Evolutionary conservation across 2,113 vertebrate species (phyloP).

Genomic region (Indicator maculatus): DNA sequence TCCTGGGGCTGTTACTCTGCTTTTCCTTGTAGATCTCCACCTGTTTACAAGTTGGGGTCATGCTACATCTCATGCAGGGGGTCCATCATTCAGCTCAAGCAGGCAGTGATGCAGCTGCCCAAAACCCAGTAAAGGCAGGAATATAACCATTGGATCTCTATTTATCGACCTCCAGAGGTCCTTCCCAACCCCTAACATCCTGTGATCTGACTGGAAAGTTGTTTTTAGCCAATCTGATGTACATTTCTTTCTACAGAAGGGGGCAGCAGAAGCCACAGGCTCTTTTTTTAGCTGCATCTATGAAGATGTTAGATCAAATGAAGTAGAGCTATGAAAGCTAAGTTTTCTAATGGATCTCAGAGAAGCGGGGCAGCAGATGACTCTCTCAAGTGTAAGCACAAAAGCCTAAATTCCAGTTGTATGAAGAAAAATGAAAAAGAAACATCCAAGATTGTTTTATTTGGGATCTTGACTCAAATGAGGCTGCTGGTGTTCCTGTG

Average conservation of each 20-base stretch:
- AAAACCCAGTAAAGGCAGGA: neutral
- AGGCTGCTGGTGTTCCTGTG: neutral
- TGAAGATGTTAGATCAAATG: neutral
- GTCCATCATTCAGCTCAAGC: neutral
- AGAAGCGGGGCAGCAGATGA: neutral
- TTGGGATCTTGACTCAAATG: neutral
- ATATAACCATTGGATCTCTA: fast-evolving
- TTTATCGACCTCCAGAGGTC: neutral
- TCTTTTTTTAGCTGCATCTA: neutral
- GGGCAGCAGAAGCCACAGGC: slow-evolving; percentile 71
- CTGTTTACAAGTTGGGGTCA: fast-evolving
- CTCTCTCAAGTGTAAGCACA: neutral
- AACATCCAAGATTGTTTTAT: neutral
- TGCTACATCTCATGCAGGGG: fast-evolving
- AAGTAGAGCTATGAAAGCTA: neutral
- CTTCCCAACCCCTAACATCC: too few relatives aligned
- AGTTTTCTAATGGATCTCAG: neutral
- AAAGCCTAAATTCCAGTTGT: neutral
- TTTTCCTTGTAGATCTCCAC: neutral
- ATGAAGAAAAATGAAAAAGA: neutral
- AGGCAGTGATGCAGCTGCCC: neutral
- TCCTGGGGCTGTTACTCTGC: neutral
- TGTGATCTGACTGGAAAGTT: neutral
- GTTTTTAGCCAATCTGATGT: neutral
- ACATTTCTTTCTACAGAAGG: slow-evolving; percentile 64